phyloP scores from a whole-genome alignment of 1,140 invertebrate species.

The Cataglyphis hispanica region DNA sequence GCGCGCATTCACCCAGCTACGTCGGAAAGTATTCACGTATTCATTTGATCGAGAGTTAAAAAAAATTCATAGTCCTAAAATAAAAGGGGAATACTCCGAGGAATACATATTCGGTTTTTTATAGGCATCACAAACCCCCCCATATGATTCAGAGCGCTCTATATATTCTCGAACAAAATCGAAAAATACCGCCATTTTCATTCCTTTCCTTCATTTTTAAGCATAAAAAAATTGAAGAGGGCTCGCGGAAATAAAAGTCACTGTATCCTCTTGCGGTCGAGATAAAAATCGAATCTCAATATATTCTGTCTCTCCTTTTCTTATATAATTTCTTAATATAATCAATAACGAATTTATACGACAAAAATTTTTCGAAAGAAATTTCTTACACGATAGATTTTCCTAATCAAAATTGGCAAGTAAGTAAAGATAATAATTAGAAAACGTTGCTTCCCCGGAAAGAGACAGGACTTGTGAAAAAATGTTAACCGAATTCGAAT shows the following conservation, averaged over 20 bases:
- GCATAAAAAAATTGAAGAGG: background rate
- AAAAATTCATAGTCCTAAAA: background rate
- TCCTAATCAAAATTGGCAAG: background rate
- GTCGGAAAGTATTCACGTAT: background rate
- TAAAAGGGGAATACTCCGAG: background rate
- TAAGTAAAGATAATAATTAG: background rate
- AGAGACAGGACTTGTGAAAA: background rate
- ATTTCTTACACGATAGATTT: background rate
- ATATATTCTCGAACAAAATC: background rate
- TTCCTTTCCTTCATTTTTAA: too few species aligned
- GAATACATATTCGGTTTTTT: background rate
- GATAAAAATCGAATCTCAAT: background rate
- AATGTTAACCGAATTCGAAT: background rate
- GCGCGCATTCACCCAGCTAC: background rate
- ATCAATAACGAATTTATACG: background rate
- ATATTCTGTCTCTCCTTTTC: background rate
- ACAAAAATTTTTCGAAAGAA: background rate
- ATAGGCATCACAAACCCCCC: background rate
- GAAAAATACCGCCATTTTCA: background rate
- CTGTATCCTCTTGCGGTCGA: background rate
- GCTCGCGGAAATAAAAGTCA: background rate
- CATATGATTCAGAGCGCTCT: background rate
- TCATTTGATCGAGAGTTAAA: background rate
- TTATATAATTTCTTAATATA: background rate
- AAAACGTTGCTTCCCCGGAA: background rate